Conservation (phyloP, 1,140 invertebrate genomes). For the Papilio polyxenes region DNA sequence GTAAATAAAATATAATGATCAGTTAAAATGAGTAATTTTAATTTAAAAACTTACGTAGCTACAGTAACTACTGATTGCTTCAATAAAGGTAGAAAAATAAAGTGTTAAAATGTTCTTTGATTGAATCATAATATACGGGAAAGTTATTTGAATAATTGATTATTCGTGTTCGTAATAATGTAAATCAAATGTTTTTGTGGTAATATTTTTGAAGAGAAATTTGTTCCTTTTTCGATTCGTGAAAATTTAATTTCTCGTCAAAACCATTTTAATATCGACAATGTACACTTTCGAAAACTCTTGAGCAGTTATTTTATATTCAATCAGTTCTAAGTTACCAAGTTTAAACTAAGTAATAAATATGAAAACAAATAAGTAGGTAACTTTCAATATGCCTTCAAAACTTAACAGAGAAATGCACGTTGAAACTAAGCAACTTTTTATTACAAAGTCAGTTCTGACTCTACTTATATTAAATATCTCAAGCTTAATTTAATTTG, state of each 20-base stretch:
- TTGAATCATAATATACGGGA: constrained; percentile 4
- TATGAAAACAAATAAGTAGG: constrained; percentile 16
- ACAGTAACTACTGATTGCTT: not conserved
- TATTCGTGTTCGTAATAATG: constrained; percentile 22
- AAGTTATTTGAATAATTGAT: constrained; percentile 30
- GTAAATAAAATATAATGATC: too few species aligned
- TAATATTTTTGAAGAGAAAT: too few species aligned
- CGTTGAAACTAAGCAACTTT: constrained; percentile 21
- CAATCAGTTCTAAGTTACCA: not conserved
- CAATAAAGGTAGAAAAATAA: not conserved
- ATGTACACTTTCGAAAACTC: not conserved
- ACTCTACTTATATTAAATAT: constrained; percentile 20
- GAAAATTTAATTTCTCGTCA: not conserved
- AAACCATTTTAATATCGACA: not conserved
- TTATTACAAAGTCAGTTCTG: constrained; percentile 12
- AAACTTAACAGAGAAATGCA: constrained; percentile 20
- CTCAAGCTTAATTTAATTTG: constrained; percentile 25
- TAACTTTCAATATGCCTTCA: constrained; percentile 14
- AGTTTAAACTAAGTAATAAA: not conserved
- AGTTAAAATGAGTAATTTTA: too few species aligned
- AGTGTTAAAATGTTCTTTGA: constrained; percentile 13
- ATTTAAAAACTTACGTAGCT: not conserved
- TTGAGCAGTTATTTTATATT: not conserved
- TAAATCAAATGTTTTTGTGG: constrained; percentile 8
- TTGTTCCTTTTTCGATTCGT: not conserved